Evolutionary conservation across 1,140 invertebrate species (phyloP), one percentile per base, ranked within the genome.

Genomic region (Leptinotarsa lineolata): DNA sequence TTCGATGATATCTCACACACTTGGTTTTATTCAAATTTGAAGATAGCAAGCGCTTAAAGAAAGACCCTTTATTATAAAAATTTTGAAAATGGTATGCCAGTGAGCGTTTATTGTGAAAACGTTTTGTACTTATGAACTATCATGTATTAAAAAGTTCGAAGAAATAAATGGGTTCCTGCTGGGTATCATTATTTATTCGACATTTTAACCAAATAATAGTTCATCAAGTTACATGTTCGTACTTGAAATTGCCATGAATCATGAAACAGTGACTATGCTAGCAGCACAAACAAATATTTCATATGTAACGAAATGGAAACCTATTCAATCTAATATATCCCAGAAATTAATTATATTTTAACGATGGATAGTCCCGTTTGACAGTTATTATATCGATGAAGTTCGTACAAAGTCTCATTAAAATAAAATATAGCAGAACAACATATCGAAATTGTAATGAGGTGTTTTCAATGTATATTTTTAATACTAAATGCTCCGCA

Each of bases 331-430:
- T 22, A 22, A 63, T 63, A 22, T 12, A 63, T 63, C 15, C 22
- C 60, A 24, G 20, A 63, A 63, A 63, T 63, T 21, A 63, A 63
- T 63, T 63, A 63, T 63, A 63, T 63, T 24, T 21, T 63, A 63
- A 63, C 21, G 60, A 63, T 63, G 20, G 20, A 63, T 63, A 15
- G 48, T 63, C 60, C 22, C 22, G 15, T 63, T 24, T 63, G 60
- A 63, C 60, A 63, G 60, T 63, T 63, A 63, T 63, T 63, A 63
- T 24, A 63, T 63, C 60, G 60, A 63, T 63, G 20, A 63, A 63
- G 21, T 16, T 24, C 2, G 60, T 63, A 63, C 60, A 24, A 24
- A 63, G 48, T 24, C 60, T 63, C 60, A 63, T 63, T 63, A 63
- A 18, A 63, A 63, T 63, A 63, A 63, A 63, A 63, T 63, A 63